Percentiles rank a stretch among this genome's conserved stretches.
phyloP scores from a whole-genome alignment of 30 jellyfish, hydroid and myxozoan genomes.

The Clytia hemisphaerica region DNA sequence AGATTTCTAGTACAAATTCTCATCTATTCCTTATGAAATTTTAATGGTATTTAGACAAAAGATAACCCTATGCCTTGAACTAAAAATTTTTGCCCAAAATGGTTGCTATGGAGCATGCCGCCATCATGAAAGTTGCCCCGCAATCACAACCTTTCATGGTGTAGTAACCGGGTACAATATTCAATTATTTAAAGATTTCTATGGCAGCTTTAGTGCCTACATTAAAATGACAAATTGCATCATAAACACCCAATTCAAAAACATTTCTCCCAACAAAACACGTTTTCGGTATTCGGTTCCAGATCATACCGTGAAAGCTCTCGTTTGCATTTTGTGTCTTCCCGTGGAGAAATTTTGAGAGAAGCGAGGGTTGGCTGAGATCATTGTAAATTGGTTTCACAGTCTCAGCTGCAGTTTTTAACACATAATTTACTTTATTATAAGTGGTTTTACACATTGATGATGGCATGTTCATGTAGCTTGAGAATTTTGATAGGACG shows the following conservation, averaged over 20 bases:
- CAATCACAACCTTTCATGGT: conserved; percentile 8
- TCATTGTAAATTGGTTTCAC: conserved; percentile 25
- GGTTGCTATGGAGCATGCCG: too few species aligned
- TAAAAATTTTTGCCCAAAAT: too few species aligned
- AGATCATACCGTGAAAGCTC: conserved; percentile 10
- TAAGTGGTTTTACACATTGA: background rate
- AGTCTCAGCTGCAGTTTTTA: background rate
- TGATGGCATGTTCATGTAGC: background rate
- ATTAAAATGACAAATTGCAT: conserved; percentile 26
- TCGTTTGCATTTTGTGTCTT: conserved; percentile 40
- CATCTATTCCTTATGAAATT: too few species aligned
- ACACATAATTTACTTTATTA: too few species aligned
- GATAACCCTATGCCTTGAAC: too few species aligned
- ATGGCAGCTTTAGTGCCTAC: conserved; percentile 22
- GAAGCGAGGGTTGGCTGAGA: conserved; percentile 3
- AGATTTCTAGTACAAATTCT: too few species aligned
- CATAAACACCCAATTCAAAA: conserved; percentile 21
- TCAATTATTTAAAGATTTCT: background rate
- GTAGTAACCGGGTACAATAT: conserved; percentile 6
- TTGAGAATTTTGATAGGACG: background rate
- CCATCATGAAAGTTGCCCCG: too few species aligned
- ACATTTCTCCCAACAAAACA: background rate
- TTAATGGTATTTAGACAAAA: too few species aligned
- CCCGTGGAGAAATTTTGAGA: conserved; percentile 31
- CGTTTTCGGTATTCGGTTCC: conserved; percentile 43